Evolutionary conservation across 2,113 vertebrate species (phyloP), one percentile per base, ranked within the genome.

Genomic region (Limanda limanda): DNA sequence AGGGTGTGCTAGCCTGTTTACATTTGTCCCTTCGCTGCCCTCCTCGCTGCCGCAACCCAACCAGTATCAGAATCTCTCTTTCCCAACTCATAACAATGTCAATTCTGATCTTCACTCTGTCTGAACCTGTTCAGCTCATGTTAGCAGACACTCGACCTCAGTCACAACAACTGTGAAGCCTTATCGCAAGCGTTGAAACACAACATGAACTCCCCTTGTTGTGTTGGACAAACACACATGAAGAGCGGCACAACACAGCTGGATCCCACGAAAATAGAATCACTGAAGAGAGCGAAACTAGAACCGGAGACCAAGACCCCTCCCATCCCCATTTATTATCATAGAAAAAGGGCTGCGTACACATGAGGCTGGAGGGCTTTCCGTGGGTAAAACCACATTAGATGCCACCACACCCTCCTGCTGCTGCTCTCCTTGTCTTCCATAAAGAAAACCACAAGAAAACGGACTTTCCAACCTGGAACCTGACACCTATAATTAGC

Each of bases 391-490:
- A 83, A 91, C 91, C 92, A 90, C 90, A 93, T 80, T 64, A 92
- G 84, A 92, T 83, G 82, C 81, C 71, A 86, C 91, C 92, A 92
- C 93, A 88, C 91, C 91, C 92, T 92, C 59, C 48, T 71, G 37
- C 64, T 52, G 72, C 76, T 1, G 7, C 4, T 90, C 71, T 78
- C 80, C 79, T 85, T 84, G 74, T 82, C 42, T 81, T 84, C 73
- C 81, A 89, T 88, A 89, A 90, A 89, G 24, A 85, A 81, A 81
- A 82, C 55, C 86, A 86, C 76, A 5, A 31, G 31, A 31, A 88
- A 91, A 89, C 78, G 86, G 90, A 88, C 89, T 93, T 94, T 93
- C 90, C 89, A 90, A 90, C 83, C 87, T 89, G 93, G 90, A 94
- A 94, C 88, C 81, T 66, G 82, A 94, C 76, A 86, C 93, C 71